Evolutionary conservation across 1,140 invertebrate genomes (phyloP).

Genomic region (Drosophila nigrodunni): DNA sequence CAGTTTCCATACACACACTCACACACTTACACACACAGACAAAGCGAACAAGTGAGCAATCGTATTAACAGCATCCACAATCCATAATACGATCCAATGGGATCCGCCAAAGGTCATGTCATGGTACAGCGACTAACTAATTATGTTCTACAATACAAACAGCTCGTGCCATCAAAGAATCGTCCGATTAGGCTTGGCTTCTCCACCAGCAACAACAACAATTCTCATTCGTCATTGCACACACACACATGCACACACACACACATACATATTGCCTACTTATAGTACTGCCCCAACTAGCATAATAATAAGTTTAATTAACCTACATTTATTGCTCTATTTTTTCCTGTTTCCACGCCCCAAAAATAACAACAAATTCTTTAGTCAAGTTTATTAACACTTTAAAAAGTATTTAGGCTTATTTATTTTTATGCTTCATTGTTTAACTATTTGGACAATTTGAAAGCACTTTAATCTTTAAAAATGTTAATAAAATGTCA

Average conservation of each 20-base stretch:
- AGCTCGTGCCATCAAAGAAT: conserved; percentile 41
- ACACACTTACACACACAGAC: too few relatives aligned
- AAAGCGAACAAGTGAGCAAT: conserved; percentile 1
- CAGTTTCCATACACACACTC: conserved; percentile 11
- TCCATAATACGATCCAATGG: conserved; percentile 34
- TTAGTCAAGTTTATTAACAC: too few relatives aligned
- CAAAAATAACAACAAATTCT: background rate
- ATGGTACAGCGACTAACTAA: conserved; percentile 78
- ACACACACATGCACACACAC: background rate
- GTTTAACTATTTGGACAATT: too few relatives aligned
- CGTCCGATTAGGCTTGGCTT: conserved; percentile 25
- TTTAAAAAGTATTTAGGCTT: too few relatives aligned
- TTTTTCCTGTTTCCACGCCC: conserved; percentile 15
- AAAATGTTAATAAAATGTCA: too few relatives aligned
- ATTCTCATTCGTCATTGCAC: conserved; percentile 3
- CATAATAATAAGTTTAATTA: conserved; percentile 24
- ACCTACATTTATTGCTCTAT: conserved; percentile 13
- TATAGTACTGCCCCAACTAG: conserved; percentile 8
- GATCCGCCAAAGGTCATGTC: conserved; percentile 70
- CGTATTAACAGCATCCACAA: conserved; percentile 8
- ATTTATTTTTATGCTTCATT: too few relatives aligned
- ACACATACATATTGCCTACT: background rate
- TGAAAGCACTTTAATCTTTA: too few relatives aligned
- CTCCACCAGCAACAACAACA: conserved; percentile 18
- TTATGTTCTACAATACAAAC: conserved; percentile 52